Conservation (phyloP, 2,797 vertebrate species). For the Eulemur mongoz region DNA sequence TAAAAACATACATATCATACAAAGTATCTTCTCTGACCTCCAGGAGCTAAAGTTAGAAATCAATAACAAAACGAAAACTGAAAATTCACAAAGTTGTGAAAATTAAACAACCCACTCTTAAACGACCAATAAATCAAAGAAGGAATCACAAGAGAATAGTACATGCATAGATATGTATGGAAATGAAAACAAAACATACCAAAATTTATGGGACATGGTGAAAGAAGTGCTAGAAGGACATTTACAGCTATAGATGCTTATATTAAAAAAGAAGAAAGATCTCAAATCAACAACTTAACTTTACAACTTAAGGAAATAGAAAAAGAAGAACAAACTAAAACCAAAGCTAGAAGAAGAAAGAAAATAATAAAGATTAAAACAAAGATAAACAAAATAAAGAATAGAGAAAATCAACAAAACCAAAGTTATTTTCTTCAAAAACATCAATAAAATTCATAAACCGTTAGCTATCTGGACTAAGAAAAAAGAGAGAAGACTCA, state of each 20-base stretch:
- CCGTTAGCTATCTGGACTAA: neutral
- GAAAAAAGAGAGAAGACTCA: neutral
- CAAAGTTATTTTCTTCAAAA: no score
- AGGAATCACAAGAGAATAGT: neutral
- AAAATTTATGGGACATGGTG: neutral
- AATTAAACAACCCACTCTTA: neutral
- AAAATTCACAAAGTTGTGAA: neutral
- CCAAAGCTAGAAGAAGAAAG: neutral
- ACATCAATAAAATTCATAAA: neutral
- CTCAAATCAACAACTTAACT: neutral
- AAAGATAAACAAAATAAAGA: no score
- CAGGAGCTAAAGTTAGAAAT: neutral
- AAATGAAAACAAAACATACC: neutral
- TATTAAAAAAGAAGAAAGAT: neutral
- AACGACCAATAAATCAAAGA: neutral
- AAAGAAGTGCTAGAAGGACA: neutral
- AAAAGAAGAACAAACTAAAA: neutral
- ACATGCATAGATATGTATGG: neutral
- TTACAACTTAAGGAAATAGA: neutral
- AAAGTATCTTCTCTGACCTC: neutral
- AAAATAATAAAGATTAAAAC: no score
- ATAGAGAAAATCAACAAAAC: no score
- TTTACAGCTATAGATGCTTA: neutral
- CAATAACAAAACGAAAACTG: neutral
- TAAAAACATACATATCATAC: neutral